A percentile compares a stretch with the other conserved stretches of the same genome.
These are phyloP conservation scores for Eptesicus fuscus DNA, from an alignment of 2,113 vertebrate genomes.

Conservation along the genomic window DNA sequence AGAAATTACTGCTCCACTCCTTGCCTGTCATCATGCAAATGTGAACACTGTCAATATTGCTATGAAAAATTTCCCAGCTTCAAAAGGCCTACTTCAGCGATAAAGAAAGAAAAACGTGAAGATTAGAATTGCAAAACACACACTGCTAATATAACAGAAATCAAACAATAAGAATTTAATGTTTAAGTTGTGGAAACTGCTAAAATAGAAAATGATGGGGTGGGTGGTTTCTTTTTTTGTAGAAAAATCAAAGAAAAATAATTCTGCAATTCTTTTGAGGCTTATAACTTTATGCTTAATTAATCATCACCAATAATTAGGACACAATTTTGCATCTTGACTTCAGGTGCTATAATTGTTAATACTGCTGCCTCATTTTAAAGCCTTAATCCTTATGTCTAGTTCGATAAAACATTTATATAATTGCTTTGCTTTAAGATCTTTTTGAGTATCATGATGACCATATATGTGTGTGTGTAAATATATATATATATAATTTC, in stretches of 20 bases:
- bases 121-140: conserved; percentile 99
- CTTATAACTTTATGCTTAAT: conserved; percentile 82
- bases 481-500: conserved; percentile 70
- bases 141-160: conserved; percentile 91
- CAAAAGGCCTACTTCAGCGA: conserved; percentile 93
- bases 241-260: conserved; percentile 79
- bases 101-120: conserved; percentile 92
- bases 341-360: conserved; percentile 83
- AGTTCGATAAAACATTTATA: conserved; percentile 83
- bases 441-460: conserved; percentile 84
- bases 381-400: conserved; percentile 77
- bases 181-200: conserved; percentile 88
- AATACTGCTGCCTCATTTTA: conserved; percentile 77
- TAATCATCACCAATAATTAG: conserved; percentile 82
- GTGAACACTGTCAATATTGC: conserved; percentile 97
- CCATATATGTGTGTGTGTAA: conserved; percentile 73
- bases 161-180: conserved; percentile 92
- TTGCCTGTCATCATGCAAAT: conserved; percentile 98
- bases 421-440: conserved; percentile 83
- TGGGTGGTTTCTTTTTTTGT: conserved; percentile 48
- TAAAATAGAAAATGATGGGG: conserved; percentile 89
- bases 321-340: conserved; percentile 80
- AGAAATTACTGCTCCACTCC: conserved; percentile 95
- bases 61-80: conserved; percentile 96
- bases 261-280: conserved; percentile 81